A percentile compares a stretch with the other conserved stretches of the same genome.
Evolutionary conservation across 2,797 vertebrate species (phyloP).

Genomic region (Macropus fuliginosus): DNA sequence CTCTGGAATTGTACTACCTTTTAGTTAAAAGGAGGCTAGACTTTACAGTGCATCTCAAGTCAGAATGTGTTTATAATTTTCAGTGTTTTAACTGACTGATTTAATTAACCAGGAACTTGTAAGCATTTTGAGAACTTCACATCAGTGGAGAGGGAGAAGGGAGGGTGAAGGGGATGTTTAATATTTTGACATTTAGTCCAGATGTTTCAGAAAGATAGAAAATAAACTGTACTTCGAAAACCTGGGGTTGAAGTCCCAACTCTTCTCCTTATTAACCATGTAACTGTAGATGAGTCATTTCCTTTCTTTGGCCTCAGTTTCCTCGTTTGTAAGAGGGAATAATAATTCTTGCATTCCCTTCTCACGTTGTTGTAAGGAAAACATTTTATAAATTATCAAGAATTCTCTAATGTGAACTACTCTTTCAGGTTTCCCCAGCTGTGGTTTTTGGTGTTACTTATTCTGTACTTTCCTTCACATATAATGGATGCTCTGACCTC

Average conservation of each 20-base stretch:
- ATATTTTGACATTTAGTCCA: background rate
- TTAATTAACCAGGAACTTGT: background rate
- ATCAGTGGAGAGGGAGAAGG: background rate
- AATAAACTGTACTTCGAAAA: background rate
- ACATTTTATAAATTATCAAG: background rate
- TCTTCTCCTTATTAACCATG: background rate
- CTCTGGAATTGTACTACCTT: background rate
- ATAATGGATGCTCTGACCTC: background rate
- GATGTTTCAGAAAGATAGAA: background rate
- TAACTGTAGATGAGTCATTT: background rate
- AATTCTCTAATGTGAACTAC: background rate
- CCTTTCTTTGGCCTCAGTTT: background rate
- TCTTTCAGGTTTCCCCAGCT: background rate
- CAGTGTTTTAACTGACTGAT: background rate
- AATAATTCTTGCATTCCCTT: background rate
- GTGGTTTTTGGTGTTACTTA: background rate
- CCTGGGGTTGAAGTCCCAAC: background rate
- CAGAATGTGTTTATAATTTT: slow-evolving; percentile 5
- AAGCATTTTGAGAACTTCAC: background rate
- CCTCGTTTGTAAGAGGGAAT: background rate
- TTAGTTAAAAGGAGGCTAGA: background rate
- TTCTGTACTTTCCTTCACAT: background rate
- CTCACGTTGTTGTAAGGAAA: background rate
- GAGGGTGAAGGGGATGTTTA: background rate
- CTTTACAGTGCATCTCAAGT: background rate